These are phyloP conservation scores for Calidris pygmaea DNA, from an alignment of 2,113 vertebrate species.

Conservation along the genomic window DNA sequence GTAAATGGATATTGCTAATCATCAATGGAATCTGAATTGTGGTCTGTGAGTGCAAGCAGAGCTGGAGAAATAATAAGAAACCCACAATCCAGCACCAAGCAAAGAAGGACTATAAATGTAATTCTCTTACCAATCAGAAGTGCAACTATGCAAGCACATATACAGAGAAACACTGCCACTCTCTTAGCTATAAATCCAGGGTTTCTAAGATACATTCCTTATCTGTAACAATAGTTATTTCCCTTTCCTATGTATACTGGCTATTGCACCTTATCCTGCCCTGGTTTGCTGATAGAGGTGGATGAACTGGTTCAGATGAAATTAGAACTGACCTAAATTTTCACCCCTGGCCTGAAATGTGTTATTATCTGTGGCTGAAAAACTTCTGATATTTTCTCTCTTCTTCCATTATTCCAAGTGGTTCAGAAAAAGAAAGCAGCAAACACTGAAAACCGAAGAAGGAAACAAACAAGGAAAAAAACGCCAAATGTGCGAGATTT, in stretches of 20 bases:
- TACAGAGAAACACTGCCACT: not conserved
- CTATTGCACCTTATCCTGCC: not conserved
- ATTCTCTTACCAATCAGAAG: constrained; percentile 9
- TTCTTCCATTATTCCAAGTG: not conserved
- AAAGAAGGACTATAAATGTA: not conserved
- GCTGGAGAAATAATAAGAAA: not conserved
- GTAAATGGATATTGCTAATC: not conserved
- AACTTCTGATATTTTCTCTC: not conserved
- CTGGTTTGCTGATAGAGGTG: not conserved
- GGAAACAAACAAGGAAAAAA: not conserved
- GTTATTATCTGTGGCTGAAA: not conserved
- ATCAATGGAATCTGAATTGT: constrained; percentile 1
- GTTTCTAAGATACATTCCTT: not conserved
- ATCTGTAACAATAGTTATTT: not conserved
- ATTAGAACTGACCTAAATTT: constrained; percentile 24
- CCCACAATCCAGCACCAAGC: not conserved
- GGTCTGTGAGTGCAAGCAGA: not conserved
- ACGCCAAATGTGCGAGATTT: not conserved
- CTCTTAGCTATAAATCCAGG: constrained; percentile 22
- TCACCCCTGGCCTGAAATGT: not conserved
- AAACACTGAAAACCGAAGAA: not conserved
- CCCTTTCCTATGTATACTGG: not conserved
- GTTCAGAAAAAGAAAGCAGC: not conserved
- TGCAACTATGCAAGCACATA: not conserved
- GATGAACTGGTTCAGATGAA: not conserved